These are phyloP conservation scores for Standfussiana lucernea DNA, from an alignment of 2,888 invertebrate genomes.

Conservation along the genomic window DNA sequence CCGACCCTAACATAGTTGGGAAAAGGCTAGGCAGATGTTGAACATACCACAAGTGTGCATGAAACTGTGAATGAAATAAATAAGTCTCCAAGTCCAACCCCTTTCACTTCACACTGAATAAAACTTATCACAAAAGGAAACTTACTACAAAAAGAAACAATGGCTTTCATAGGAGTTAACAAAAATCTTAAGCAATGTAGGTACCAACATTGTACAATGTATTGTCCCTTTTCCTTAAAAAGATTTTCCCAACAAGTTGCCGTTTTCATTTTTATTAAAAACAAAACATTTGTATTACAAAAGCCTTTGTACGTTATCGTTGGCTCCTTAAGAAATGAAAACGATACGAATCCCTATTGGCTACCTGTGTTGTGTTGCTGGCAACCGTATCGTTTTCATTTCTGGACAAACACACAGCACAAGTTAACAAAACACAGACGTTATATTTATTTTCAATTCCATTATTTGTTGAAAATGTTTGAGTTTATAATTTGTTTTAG, in stretches of 20 bases:
- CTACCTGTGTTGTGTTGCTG: too few species aligned
- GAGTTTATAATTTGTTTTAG: conserved; percentile 30
- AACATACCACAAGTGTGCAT: neutral
- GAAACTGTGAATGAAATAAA: conserved; percentile 10
- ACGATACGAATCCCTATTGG: too few species aligned
- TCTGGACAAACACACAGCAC: conserved; percentile 55
- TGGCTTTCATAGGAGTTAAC: conserved; percentile 28
- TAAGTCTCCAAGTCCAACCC: conserved; percentile 3
- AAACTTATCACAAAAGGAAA: conserved; percentile 16
- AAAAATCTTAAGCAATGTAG: conserved; percentile 24
- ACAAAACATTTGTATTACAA: conserved; percentile 61
- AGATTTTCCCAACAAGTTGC: conserved; percentile 38
- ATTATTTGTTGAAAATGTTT: conserved; percentile 35
- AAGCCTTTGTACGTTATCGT: conserved; percentile 60
- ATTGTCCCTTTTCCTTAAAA: conserved; percentile 48
- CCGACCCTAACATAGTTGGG: neutral
- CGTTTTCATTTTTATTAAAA: conserved; percentile 50
- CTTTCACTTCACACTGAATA: conserved; percentile 7
- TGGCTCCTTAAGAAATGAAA: conserved; percentile 66
- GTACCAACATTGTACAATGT: conserved; percentile 1
- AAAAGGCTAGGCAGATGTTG: neutral
- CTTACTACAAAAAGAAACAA: conserved; percentile 36
- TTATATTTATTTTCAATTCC: conserved; percentile 27
- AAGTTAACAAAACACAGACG: conserved; percentile 34
- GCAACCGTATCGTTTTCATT: too few species aligned